Conservation (phyloP, 1,140 invertebrate species). For the Hetaerina americana region DNA sequence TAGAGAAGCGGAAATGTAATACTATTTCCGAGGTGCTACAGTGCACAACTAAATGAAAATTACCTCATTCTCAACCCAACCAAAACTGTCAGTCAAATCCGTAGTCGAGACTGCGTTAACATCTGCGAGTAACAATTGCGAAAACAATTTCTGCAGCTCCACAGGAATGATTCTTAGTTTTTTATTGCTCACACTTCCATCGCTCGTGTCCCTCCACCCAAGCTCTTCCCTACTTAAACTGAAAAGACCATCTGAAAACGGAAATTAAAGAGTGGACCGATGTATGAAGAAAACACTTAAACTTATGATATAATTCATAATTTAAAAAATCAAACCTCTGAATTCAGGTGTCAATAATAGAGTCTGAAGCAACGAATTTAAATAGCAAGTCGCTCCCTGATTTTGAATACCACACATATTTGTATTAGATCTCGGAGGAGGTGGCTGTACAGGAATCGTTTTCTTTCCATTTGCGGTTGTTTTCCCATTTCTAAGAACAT, state of each 20-base stretch:
- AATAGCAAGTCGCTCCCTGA: slow-evolving; percentile 1
- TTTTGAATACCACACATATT: slow-evolving; percentile 1
- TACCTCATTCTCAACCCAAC: slow-evolving; percentile 4
- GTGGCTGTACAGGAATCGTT: neutral
- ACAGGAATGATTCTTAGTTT: slow-evolving; percentile 6
- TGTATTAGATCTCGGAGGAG: neutral
- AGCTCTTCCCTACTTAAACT: neutral
- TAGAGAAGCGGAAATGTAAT: neutral
- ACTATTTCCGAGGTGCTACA: neutral
- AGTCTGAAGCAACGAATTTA: neutral
- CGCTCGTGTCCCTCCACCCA: neutral
- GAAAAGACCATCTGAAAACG: neutral
- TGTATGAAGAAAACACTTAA: neutral
- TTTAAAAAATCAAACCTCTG: neutral
- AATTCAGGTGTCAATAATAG: neutral
- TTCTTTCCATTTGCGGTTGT: neutral
- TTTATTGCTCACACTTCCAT: neutral
- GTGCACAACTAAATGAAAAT: neutral
- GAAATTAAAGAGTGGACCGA: neutral
- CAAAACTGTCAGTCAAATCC: slow-evolving; percentile 6
- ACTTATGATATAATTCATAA: neutral
- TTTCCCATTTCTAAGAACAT: neutral
- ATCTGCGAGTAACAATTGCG: slow-evolving; percentile 3
- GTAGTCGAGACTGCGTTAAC: neutral
- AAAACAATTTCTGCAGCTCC: slow-evolving; percentile 6